phyloP scores from a whole-genome alignment of 2,113 vertebrate genomes.

The Hypomesus transpacificus region DNA sequence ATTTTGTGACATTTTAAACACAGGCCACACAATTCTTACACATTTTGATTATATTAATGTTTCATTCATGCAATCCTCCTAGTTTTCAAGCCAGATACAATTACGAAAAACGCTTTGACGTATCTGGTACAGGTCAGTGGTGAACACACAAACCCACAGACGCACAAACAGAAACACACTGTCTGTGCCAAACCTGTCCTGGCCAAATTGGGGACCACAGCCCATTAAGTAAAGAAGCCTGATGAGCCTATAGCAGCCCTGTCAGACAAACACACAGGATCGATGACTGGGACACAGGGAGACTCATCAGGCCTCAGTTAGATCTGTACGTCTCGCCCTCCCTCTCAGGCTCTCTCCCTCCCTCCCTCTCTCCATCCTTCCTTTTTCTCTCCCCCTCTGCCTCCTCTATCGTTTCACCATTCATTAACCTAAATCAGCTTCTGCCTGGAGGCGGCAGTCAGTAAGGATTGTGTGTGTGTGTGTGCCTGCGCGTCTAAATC shows the following conservation, averaged over 20 bases:
- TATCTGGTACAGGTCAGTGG: background rate
- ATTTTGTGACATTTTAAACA: no score
- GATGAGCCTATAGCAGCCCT: constrained; percentile 32
- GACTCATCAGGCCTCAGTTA: background rate
- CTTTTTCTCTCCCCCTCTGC: background rate
- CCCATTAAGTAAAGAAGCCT: constrained; percentile 46
- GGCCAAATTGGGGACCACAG: constrained; percentile 37
- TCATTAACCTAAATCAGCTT: constrained; percentile 50
- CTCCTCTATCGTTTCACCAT: constrained; percentile 31
- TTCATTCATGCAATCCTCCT: no score
- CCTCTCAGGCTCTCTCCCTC: constrained; percentile 1
- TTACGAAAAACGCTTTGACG: no score
- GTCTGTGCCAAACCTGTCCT: background rate
- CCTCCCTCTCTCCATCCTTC: constrained; percentile 1
- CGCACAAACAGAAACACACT: background rate
- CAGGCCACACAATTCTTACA: no score
- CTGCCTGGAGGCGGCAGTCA: constrained; percentile 26
- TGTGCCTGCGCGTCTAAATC: background rate
- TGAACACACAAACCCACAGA: background rate
- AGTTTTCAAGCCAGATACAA: no score
- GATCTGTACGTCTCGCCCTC: constrained; percentile 16
- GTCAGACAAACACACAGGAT: constrained; percentile 36
- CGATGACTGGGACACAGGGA: constrained; percentile 44
- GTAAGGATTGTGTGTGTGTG: constrained; percentile 1
- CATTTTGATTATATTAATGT: no score